Base-by-base conservation (phyloP, 2,888 invertebrate species). In the Cacoxenus indagator region DNA sequence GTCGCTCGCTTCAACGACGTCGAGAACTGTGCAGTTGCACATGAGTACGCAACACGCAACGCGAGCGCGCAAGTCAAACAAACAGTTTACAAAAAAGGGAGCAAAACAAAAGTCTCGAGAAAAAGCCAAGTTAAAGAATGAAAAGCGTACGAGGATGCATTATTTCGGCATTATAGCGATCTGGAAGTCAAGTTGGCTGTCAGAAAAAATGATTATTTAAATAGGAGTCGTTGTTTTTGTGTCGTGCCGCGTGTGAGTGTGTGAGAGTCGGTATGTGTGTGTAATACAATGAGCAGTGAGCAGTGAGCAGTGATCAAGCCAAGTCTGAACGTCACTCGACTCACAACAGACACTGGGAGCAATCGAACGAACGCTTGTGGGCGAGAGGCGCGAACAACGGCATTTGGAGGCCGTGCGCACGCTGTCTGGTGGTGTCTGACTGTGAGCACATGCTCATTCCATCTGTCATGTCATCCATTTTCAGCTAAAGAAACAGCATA, bases 181-280 rank as follows among this genome's bases (percentile, higher is more conserved):
- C 87, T 87, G 87, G 87, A 87, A 87, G 87, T 87, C 87, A 85
- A 86, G 84, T 85, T 81, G 82, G 79, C 82, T 86, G 87, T 87
- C 87, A 87, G 76, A 84, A 82, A 82, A 84, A 84, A 85, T 85
- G 85, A 86, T 85, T 85, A 85, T 84, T 84, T 84, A 86, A 84
- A 84, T 85, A 83, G 81, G 80, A 81, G 80, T 76, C 78, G 77
- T 77, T 76, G 73, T 76, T 81, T 64, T 26, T 45, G 62, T 24
- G n/a, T n/a, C n/a, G n/a, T n/a, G n/a, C n/a, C n/a, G n/a, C n/a
- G n/a, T 37, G 43, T 29, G 26, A 29, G 17, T 48, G 29, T 29
- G 17, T 37, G 37, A 8, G 14, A 8, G 14, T 37, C 37, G 37
- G n/a, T n/a, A n/a, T 37, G 5, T 57, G 9, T 54, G 22, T 54